Conservation (phyloP, 1,140 invertebrate genomes). For the Micrasema longulum region DNA sequence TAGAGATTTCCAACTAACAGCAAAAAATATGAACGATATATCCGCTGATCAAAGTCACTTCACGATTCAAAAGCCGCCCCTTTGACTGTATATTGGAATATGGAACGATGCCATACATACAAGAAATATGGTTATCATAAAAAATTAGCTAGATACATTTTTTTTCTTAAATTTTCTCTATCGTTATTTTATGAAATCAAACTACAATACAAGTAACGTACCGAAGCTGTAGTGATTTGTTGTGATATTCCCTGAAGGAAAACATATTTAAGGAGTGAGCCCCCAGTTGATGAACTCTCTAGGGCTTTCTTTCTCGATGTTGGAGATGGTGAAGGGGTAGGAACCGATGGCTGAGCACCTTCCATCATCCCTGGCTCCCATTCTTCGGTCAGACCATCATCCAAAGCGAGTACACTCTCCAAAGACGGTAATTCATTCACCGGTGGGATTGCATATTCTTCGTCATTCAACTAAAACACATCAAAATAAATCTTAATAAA, state of each 20-base stretch:
- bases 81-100: too few relatives aligned
- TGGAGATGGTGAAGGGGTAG: constrained; percentile 57
- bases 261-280: constrained; percentile 83
- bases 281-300: constrained; percentile 64
- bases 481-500: not conserved
- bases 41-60: too few relatives aligned
- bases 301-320: constrained; percentile 64
- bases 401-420: constrained; percentile 86
- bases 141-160: too few relatives aligned
- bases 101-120: too few relatives aligned
- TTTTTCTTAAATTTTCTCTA: too few relatives aligned
- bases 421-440: constrained; percentile 83
- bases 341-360: constrained; percentile 7
- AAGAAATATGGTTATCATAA: too few relatives aligned
- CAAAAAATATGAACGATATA: too few relatives aligned
- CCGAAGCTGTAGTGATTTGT: constrained; percentile 84
- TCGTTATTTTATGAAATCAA: too few relatives aligned
- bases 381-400: constrained; percentile 72
- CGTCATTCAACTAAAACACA: constrained; percentile 76
- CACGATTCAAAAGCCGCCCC: too few relatives aligned
- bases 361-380: constrained; percentile 57
- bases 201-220: too few relatives aligned
- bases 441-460: constrained; percentile 85
- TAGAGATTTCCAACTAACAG: too few relatives aligned
- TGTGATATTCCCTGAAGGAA: constrained; percentile 87